Conservation (phyloP, 2,113 vertebrate species). For the Marmota monax region DNA sequence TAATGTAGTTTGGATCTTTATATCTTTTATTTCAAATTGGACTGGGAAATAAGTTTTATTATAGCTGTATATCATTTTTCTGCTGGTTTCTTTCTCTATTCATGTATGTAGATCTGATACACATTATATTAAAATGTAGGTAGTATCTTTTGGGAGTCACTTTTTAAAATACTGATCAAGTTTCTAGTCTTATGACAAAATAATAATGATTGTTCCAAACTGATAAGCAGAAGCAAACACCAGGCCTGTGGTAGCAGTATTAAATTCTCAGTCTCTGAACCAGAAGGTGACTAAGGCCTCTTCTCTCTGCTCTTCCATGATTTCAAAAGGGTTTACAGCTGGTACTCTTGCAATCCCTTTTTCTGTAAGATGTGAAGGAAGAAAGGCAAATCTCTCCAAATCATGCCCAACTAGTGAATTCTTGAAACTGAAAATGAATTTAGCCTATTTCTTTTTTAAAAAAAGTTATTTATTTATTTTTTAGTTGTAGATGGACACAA, state of each 20-base stretch:
- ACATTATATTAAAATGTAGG: conserved; percentile 86
- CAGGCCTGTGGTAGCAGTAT: background rate
- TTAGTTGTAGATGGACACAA: no score
- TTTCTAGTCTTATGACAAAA: conserved; percentile 82
- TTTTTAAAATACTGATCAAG: conserved; percentile 82
- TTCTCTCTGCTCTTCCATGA: background rate
- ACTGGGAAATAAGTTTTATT: conserved; percentile 74
- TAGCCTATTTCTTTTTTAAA: background rate
- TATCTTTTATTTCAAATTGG: conserved; percentile 83
- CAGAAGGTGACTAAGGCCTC: background rate
- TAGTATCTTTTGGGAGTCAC: conserved; percentile 82
- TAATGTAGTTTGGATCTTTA: conserved; percentile 86
- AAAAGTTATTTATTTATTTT: no score
- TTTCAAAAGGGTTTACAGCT: background rate
- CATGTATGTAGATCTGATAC: conserved; percentile 74
- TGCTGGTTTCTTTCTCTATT: conserved; percentile 58
- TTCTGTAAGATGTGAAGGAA: background rate
- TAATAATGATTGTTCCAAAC: conserved; percentile 80
- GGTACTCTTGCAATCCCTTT: background rate
- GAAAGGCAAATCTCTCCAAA: conserved; percentile 19
- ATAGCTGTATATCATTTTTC: conserved; percentile 74
- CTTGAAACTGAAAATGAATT: background rate
- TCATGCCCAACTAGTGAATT: conserved; percentile 5
- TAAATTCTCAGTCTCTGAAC: background rate
- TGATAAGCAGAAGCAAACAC: conserved; percentile 81